Evolutionary conservation across 1,140 invertebrate genomes (phyloP).

Genomic region (Magallana angulata): DNA sequence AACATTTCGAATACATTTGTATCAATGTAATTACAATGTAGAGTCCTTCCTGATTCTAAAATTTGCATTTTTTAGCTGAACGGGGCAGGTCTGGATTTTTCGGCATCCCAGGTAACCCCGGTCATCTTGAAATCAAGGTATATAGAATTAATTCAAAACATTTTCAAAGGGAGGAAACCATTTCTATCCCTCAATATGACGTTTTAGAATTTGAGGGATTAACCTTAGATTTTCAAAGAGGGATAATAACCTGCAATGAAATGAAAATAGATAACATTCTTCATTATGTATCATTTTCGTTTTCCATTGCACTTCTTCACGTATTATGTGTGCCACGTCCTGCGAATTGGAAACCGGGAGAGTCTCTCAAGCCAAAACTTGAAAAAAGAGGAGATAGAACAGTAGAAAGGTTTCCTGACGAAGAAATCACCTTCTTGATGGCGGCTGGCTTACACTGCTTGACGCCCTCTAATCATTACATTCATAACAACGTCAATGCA

Average conservation of each 20-base stretch:
- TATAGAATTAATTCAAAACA: not conserved
- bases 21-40: no score
- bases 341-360: conserved; percentile 64
- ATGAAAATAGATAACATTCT: conserved; percentile 57
- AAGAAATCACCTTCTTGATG: conserved; percentile 70
- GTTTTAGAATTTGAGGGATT: not conserved
- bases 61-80: no score
- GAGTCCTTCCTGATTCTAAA: no score
- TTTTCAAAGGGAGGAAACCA: no score
- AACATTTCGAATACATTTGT: no score
- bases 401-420: conserved; percentile 63
- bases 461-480: conserved; percentile 74
- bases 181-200: not conserved
- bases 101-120: conserved; percentile 37
- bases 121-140: conserved; percentile 41
- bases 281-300: conserved; percentile 71
- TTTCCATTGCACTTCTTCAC: conserved; percentile 72
- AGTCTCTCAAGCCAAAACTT: conserved; percentile 21
- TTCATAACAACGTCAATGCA: conserved; percentile 5
- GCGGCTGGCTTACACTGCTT: conserved; percentile 71
- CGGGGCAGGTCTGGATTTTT: no score
- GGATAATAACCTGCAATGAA: not conserved
- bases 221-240: not conserved
- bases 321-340: conserved; percentile 74
- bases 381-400: conserved; percentile 37